Evolutionary conservation across 1,140 invertebrate species (phyloP).

Genomic region (Drosophila eugracilis): DNA sequence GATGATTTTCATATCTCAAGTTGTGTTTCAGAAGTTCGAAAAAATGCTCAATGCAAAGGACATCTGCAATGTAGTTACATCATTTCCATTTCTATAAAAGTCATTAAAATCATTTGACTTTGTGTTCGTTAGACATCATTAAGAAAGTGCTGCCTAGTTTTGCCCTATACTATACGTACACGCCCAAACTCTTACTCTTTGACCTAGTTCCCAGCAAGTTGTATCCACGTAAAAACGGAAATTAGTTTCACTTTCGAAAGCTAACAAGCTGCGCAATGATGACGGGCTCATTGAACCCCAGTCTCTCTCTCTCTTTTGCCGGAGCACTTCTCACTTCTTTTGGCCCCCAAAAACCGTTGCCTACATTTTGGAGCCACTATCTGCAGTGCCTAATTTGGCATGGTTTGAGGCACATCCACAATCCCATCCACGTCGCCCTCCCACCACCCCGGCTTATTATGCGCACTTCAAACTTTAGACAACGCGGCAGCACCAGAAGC

Average conservation of each 20-base stretch:
- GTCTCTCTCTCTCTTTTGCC: neutral
- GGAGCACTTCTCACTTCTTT: constrained; percentile 11
- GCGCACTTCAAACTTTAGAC: constrained; percentile 83
- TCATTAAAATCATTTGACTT: constrained; percentile 1
- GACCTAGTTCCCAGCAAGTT: constrained; percentile 30
- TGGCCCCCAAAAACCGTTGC: constrained; percentile 48
- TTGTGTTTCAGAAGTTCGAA: too few relatives aligned
- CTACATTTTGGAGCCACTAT: constrained; percentile 51
- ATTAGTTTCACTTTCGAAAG: constrained; percentile 74
- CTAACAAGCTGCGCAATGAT: constrained; percentile 38
- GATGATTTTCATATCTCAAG: too few relatives aligned
- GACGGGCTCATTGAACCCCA: constrained; percentile 33
- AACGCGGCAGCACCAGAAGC: constrained; percentile 44
- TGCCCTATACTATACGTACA: neutral
- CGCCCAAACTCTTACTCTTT: constrained; percentile 26
- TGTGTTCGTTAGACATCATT: constrained; percentile 6
- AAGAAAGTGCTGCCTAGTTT: neutral
- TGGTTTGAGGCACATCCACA: constrained; percentile 25
- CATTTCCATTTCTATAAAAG: neutral
- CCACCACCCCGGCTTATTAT: constrained; percentile 69
- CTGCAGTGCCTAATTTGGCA: constrained; percentile 52
- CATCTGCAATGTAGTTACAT: neutral
- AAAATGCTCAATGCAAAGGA: neutral
- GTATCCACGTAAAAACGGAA: constrained; percentile 48
- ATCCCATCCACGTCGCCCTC: neutral